phyloP scores from a whole-genome alignment of 2,888 invertebrate species.

The Mamestra brassicae region DNA sequence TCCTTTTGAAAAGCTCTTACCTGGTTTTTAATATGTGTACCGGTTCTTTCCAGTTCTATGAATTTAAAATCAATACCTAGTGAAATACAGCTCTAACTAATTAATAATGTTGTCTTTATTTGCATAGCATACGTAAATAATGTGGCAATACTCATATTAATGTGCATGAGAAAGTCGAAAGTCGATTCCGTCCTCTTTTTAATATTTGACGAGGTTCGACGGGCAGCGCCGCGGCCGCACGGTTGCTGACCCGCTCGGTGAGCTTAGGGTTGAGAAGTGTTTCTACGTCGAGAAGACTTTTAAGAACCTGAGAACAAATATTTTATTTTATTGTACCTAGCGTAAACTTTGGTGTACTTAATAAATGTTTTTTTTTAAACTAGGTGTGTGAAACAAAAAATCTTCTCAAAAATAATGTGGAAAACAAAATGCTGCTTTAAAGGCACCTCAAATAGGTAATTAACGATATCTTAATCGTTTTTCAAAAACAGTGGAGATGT shows the following conservation, averaged over 20 bases:
- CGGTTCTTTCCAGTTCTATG: not conserved
- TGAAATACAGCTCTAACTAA: conserved; percentile 25
- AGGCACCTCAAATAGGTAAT: too few relatives aligned
- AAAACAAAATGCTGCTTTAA: too few relatives aligned
- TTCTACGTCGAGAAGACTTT: not conserved
- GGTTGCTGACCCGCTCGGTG: conserved; percentile 74
- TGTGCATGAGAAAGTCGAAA: conserved; percentile 76
- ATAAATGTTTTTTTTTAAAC: too few relatives aligned
- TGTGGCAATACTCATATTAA: conserved; percentile 62
- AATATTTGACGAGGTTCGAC: conserved; percentile 84
- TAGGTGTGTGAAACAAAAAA: too few relatives aligned
- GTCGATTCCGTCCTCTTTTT: conserved; percentile 80
- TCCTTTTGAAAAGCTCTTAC: not conserved
- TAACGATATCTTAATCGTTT: too few relatives aligned
- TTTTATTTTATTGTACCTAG: not conserved
- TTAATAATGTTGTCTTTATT: conserved; percentile 45
- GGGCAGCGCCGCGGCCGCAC: conserved; percentile 59
- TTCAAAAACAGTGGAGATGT: too few relatives aligned
- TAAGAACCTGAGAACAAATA: not conserved
- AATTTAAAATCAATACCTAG: conserved; percentile 9
- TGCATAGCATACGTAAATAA: conserved; percentile 63
- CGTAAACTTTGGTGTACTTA: too few relatives aligned
- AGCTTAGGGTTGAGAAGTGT: conserved; percentile 72
- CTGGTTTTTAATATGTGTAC: not conserved
- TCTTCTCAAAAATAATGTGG: too few relatives aligned